Conservation (phyloP, 2,113 vertebrate genomes). For the Rhea americana region DNA sequence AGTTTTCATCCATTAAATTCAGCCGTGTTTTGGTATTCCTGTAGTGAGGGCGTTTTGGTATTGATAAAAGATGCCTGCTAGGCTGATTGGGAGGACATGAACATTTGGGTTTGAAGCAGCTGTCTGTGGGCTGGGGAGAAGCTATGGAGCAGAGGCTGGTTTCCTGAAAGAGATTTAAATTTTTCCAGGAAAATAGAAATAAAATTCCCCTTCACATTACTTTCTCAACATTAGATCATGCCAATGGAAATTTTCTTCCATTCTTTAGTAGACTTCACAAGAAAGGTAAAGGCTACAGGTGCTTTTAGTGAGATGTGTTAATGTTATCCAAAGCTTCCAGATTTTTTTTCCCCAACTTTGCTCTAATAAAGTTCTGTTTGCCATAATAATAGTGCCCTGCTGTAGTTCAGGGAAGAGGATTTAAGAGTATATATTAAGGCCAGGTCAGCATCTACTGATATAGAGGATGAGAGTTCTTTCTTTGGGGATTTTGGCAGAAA, state of each 20-base stretch:
- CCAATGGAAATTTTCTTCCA: background rate
- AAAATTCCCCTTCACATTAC: background rate
- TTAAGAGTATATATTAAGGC: background rate
- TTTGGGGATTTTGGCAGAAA: background rate
- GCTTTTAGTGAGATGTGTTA: background rate
- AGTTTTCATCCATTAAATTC: background rate
- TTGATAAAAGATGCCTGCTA: background rate
- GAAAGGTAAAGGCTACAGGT: background rate
- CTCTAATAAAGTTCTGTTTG: background rate
- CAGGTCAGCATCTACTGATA: background rate
- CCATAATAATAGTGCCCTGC: background rate
- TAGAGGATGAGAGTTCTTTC: background rate
- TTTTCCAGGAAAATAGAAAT: background rate
- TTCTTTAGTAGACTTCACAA: background rate
- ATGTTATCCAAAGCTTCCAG: background rate
- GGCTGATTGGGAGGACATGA: background rate
- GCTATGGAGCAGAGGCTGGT: background rate
- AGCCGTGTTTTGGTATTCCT: background rate
- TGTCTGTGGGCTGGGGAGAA: background rate
- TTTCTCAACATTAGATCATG: background rate
- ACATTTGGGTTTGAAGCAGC: rapidly evolving
- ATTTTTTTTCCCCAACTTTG: background rate
- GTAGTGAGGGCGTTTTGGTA: background rate
- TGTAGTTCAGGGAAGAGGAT: background rate
- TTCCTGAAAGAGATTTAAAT: background rate